These are phyloP conservation scores for Paramisgurnus dabryanus DNA, from an alignment of 2,113 vertebrate genomes.

Conservation along the genomic window DNA sequence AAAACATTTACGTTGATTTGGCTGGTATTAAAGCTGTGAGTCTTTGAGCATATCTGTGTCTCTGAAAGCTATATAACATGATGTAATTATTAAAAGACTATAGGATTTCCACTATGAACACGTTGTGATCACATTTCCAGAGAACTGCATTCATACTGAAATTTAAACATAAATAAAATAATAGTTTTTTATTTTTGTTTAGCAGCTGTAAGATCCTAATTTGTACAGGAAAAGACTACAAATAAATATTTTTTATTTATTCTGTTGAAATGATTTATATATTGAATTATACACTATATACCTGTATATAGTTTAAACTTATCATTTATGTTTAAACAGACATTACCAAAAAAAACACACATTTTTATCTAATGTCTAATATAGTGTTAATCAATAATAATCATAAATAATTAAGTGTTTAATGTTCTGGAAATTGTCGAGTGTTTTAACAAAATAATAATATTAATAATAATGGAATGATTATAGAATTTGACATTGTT, in stretches of 20 bases:
- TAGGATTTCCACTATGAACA: not conserved
- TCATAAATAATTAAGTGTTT: too few relatives aligned
- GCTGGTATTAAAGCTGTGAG: conserved; percentile 17
- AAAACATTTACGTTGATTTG: not conserved
- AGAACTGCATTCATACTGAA: not conserved
- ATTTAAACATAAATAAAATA: not conserved
- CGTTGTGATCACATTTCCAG: not conserved
- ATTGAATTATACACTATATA: not conserved
- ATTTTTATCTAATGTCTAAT: too few relatives aligned
- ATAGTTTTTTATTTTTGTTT: too few relatives aligned
- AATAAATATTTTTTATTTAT: not conserved
- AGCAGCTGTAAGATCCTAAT: too few relatives aligned
- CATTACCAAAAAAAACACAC: too few relatives aligned
- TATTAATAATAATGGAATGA: too few relatives aligned
- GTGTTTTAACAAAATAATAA: not conserved
- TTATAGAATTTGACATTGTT: too few relatives aligned
- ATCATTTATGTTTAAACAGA: too few relatives aligned
- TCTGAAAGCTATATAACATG: not conserved
- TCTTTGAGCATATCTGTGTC: conserved; percentile 9
- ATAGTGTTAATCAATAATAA: too few relatives aligned
- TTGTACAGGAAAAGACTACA: not conserved
- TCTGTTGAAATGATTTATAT: not conserved
- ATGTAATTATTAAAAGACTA: not conserved
- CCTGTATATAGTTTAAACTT: not conserved
- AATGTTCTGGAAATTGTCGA: not conserved